Evolutionary conservation across 2,888 invertebrate species (phyloP).

Genomic region (Cordylochernes scorpioides): DNA sequence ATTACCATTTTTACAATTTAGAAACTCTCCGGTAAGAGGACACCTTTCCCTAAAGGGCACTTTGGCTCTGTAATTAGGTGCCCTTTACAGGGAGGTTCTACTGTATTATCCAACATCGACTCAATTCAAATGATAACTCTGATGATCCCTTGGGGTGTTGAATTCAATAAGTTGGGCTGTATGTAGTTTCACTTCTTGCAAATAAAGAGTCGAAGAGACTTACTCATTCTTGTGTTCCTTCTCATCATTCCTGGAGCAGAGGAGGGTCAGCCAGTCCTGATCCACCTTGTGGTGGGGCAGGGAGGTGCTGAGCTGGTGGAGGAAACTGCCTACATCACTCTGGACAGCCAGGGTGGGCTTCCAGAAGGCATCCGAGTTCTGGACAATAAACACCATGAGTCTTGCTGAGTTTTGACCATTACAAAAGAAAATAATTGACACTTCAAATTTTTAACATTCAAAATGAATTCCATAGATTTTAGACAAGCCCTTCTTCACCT

Average conservation of each 20-base stretch:
- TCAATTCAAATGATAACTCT: no score
- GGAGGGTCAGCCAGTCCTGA: constrained; percentile 24
- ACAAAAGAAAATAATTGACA: constrained; percentile 1
- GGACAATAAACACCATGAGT: constrained; percentile 4
- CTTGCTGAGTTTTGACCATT: not conserved
- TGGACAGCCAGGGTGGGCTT: constrained; percentile 27
- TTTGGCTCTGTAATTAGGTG: no score
- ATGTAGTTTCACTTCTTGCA: no score
- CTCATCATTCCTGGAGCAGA: constrained; percentile 25
- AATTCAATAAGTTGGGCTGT: no score
- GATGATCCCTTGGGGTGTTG: no score
- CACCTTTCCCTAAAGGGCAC: no score
- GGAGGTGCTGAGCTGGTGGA: constrained; percentile 21
- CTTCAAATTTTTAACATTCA: not conserved
- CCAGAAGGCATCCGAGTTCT: constrained; percentile 34
- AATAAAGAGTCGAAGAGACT: constrained; percentile 2
- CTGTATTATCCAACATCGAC: no score
- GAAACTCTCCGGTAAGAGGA: no score
- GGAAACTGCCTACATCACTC: constrained; percentile 28
- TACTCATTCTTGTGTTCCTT: constrained; percentile 26
- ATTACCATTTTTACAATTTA: no score
- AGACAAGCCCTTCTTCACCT: no score
- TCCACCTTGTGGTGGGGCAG: constrained; percentile 17
- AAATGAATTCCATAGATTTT: no score
- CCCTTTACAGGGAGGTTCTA: no score